These are phyloP conservation scores for Setipinna tenuifilis DNA, from an alignment of 2,797 vertebrate species.

Conservation along the genomic window DNA sequence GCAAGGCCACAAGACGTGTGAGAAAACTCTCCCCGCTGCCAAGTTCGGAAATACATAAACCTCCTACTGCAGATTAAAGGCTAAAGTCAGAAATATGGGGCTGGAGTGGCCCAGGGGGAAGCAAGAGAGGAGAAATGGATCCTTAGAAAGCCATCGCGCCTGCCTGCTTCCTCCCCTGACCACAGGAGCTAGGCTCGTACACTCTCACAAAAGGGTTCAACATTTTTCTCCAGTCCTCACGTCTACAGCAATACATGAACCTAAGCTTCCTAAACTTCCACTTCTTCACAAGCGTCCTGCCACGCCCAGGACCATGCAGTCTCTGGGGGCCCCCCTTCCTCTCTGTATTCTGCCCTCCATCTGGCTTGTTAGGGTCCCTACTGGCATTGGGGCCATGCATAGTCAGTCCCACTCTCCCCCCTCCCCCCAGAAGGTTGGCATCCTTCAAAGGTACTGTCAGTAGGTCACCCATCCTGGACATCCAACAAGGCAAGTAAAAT, in stretches of 20 bases:
- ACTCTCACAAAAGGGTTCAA: background rate
- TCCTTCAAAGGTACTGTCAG: background rate
- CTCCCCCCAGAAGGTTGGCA: too few relatives aligned
- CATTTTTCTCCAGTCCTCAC: background rate
- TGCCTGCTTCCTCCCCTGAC: background rate
- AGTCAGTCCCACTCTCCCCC: too few relatives aligned
- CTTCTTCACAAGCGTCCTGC: background rate
- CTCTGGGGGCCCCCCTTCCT: too few relatives aligned
- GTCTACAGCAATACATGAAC: background rate
- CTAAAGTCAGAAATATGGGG: background rate
- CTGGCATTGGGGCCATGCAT: too few relatives aligned
- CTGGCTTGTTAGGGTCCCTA: too few relatives aligned
- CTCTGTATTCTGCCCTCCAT: too few relatives aligned
- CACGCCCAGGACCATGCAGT: too few relatives aligned
- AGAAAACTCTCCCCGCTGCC: conserved; percentile 56
- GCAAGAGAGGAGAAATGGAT: background rate
- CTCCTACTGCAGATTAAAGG: conserved; percentile 40
- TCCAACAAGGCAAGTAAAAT: background rate
- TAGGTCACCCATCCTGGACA: background rate
- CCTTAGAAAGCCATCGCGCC: background rate
- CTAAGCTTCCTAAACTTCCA: background rate
- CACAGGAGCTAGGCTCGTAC: background rate
- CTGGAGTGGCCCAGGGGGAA: background rate
- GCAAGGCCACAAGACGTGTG: conserved; percentile 61
- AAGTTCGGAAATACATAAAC: conserved; percentile 64